Base-by-base conservation (phyloP, 2,113 vertebrate genomes). In the Heterotilapia buettikoferi region DNA sequence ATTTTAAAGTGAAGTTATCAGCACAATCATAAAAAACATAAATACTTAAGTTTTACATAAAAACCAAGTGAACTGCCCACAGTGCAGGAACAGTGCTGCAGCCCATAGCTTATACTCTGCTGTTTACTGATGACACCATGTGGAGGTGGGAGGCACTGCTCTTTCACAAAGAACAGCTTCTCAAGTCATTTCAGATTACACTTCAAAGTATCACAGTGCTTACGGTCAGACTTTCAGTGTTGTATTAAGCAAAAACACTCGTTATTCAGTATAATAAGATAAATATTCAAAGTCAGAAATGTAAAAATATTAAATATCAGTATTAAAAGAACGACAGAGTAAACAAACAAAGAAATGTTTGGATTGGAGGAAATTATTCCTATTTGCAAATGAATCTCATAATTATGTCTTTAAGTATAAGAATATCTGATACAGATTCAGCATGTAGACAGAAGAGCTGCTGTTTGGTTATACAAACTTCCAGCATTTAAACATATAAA, bases 101-200 rank as follows among this genome's bases (percentile, higher is more conserved):
- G 24, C 24, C 63, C 14, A 10, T 91, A 94, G 92, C 90, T 92
- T 91, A 93, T 94, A 59, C 50, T 89, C 6, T 38, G n/a, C 38
- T 40, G 63, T 24, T 9, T 83, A 82, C 80, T 90, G 80, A 88
- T 89, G 90, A 90, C 86, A 78, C 50, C 52, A 31, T 24, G 80
- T 81, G 66, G 66, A 57, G 24, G 29, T 88, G 56, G 47, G 73
- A 85, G 40, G 21, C 21, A 33, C 68, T 52, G 29, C 31, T 73
- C 33, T 87, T 16, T 21, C 50, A 81, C 50, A 83, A 54, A 53
- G 10, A 79, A 21, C 19, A 38, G 12, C 29, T 81, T 84, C 18
- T 45, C 12, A 14, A 61, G 31, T 78, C 36, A 31, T 14, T 24
- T 81, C 40, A 47, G 61, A 76, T 53, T 5, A 80, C 40, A 84